phyloP scores from a whole-genome alignment of 2,888 invertebrate genomes.

The Clostera curtula region DNA sequence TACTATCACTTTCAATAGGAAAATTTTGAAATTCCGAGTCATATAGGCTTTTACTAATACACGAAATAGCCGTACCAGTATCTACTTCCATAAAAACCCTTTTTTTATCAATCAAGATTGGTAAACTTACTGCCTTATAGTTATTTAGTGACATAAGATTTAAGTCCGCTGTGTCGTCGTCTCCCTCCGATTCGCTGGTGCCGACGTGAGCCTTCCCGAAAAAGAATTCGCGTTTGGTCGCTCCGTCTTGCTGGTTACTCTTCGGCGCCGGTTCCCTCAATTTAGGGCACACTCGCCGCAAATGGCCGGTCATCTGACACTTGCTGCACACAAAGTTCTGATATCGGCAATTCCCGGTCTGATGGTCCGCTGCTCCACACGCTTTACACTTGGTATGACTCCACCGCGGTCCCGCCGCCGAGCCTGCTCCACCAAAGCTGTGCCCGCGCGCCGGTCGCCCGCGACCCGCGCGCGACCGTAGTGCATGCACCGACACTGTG shows the following conservation, averaged over 20 bases:
- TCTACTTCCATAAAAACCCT: neutral
- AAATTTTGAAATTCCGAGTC: neutral
- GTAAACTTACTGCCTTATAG: neutral
- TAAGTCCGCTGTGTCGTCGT: neutral
- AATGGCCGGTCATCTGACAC: neutral
- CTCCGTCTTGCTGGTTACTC: neutral
- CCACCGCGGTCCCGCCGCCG: neutral
- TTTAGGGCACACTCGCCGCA: neutral
- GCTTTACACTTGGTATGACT: neutral
- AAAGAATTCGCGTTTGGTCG: too few species aligned
- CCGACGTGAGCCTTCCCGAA: too few species aligned
- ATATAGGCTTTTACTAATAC: conserved; percentile 1
- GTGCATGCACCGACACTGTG: neutral
- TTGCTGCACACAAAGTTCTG: neutral
- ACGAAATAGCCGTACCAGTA: conserved; percentile 2
- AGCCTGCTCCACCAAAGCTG: neutral
- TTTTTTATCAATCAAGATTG: neutral
- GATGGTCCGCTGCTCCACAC: neutral
- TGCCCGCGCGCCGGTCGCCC: neutral
- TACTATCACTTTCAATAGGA: neutral
- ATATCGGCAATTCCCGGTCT: neutral
- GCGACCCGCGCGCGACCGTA: too few species aligned
- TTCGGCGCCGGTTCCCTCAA: neutral
- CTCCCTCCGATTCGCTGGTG: neutral
- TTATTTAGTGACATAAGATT: neutral